Percentiles rank a stretch among this genome's conserved stretches.
Evolutionary conservation across 2,888 invertebrate genomes (phyloP).

Genomic region (Xanthorhoe designata): DNA sequence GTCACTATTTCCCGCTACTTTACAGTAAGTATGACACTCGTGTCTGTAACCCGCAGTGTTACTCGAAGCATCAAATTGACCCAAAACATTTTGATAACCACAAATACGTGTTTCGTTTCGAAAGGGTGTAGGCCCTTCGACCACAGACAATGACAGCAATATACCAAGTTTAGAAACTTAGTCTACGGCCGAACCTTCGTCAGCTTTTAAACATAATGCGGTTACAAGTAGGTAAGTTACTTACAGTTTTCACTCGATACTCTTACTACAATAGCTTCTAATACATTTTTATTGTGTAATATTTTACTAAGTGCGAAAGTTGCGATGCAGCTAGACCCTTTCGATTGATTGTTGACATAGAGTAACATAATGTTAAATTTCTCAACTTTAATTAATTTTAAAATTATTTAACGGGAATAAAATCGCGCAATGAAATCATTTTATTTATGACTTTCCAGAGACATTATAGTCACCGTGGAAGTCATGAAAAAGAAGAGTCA

Average conservation of each 20-base stretch:
- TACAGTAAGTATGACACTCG: slow-evolving; percentile 36
- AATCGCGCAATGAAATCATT: too few relatives aligned
- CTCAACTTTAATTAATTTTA: too few relatives aligned
- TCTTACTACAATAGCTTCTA: background rate
- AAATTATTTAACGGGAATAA: too few relatives aligned
- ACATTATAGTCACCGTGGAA: too few relatives aligned
- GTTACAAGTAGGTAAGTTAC: slow-evolving; percentile 31
- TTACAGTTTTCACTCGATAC: background rate
- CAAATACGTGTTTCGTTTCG: slow-evolving; percentile 69
- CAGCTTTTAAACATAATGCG: slow-evolving; percentile 52
- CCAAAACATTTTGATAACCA: slow-evolving; percentile 65
- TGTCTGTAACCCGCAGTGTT: slow-evolving; percentile 49
- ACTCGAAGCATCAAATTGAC: slow-evolving; percentile 51
- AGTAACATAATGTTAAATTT: too few relatives aligned
- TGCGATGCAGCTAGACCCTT: too few relatives aligned
- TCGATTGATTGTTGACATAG: too few relatives aligned
- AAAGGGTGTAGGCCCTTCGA: slow-evolving; percentile 60
- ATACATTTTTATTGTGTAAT: too few relatives aligned
- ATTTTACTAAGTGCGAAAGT: too few relatives aligned
- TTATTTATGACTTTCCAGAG: too few relatives aligned
- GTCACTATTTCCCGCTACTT: slow-evolving; percentile 8
- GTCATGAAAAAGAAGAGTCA: too few relatives aligned
- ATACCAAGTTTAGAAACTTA: slow-evolving; percentile 70
- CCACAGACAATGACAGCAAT: slow-evolving; percentile 71
- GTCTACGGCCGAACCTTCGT: slow-evolving; percentile 60